Conservation (phyloP, 2,113 vertebrate species). For the Scomber scombrus region DNA sequence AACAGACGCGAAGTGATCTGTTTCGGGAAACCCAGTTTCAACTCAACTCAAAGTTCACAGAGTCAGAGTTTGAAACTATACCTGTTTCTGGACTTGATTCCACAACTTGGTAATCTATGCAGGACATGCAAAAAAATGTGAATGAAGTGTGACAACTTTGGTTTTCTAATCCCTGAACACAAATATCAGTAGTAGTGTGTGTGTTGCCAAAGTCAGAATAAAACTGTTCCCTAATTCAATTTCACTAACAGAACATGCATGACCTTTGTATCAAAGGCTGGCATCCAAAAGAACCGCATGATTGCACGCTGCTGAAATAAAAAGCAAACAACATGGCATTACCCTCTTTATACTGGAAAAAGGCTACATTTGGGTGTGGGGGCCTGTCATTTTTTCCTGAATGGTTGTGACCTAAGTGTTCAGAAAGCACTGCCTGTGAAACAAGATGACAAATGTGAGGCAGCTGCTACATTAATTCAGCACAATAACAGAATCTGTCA, state of each 20-base stretch:
- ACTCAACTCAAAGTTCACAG: too few species aligned
- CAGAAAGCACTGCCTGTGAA: not conserved
- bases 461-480: not conserved
- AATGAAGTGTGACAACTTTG: not conserved
- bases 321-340: constrained; percentile 14
- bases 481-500: constrained; percentile 20
- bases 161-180: not conserved
- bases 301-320: not conserved
- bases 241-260: not conserved
- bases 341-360: not conserved
- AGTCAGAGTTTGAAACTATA: too few species aligned
- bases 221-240: not conserved
- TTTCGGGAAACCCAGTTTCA: too few species aligned
- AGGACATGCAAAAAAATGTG: not conserved
- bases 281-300: not conserved
- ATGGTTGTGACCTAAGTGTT: too few species aligned
- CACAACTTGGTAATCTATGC: not conserved
- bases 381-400: not conserved
- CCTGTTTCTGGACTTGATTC: too few species aligned
- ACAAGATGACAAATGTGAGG: constrained; percentile 5
- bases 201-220: not conserved
- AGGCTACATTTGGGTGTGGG: constrained; percentile 5
- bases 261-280: not conserved
- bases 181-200: not conserved
- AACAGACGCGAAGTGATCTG: too few species aligned